Evolutionary conservation across 2,113 vertebrate species (phyloP), one percentile per base, ranked within the genome.

Genomic region (Capreolus pygargus): DNA sequence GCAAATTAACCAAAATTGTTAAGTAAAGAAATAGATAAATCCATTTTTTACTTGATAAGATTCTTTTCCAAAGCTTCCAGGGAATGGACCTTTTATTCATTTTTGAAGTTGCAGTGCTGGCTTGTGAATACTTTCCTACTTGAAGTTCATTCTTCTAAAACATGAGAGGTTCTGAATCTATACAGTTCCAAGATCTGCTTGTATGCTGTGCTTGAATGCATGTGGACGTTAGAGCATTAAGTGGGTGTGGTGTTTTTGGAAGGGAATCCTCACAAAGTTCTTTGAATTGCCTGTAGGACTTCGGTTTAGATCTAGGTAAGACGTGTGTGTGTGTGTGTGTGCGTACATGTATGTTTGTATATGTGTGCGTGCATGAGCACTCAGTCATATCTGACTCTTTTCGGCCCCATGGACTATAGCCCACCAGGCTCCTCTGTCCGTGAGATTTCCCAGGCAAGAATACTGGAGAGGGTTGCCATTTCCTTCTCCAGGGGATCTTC

Each of bases 1-100:
- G 88, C 58, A 96, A 83, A 93, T 67, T 61, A 81, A 81, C 52
- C 23, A 14, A 91, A 95, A 95, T 58, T 90, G 15, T 94, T 94
- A 50, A n/a, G 54, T 86, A 70, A 39, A 70, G n/a, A 39, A 39
- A 70, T 54, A 85, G 58, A 50, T 95, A 87, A 92, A 55, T 87
- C 70, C 27, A 39, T 83, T 87, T 97, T 94, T 57, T 86, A 1
- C 58, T 91, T 89, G 39, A 70, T 76, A 33, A 50, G 33, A 76
- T 89, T 91, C 14, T 7, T 92, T 89, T 96, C 50, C 86, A 81
- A 81, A 89, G 70, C 45, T 64, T 61, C 61, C 47, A 87, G 84
- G 54, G 47, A 15, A 9, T 43, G 85, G n/a, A 21, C 47, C 45
- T 45, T 92, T 36, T 84, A 52, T 85, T 93, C 30, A 55, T 89